Evolutionary conservation across 2,888 invertebrate genomes (phyloP), one percentile per base, ranked within the genome.

Genomic region (Yponomeuta malinellus): DNA sequence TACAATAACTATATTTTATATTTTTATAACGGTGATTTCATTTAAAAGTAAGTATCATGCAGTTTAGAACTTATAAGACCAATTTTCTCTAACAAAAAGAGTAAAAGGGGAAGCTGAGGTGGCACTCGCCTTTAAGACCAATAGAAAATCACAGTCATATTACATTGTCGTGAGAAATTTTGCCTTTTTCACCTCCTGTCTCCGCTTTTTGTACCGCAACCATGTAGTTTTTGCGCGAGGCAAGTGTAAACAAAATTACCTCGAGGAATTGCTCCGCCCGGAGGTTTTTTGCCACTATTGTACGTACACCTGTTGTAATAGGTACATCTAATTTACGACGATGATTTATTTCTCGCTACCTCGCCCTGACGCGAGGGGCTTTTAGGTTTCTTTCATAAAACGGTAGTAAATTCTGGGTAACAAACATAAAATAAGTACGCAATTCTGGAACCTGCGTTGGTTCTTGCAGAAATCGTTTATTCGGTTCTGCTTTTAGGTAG

Each of bases 201-300:
- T 15, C 52, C 15, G 12, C 12, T 12, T 59, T 12, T 59, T 59
- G 52, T 15, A 59, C 52, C 12, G 3, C 52, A 59, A 15, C 15
- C 52, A 12, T 59, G 52, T 59, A 59, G 52, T 59, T 59, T 59
- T 59, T 59, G 52, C 52, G 52, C 52, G 12, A 4, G 52, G 64
- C n/a, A 9, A 31, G 64, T 64, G 64, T 64, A 64, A 31, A 29
- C 31, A 64, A 23, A 64, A 31, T 64, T 64, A 64, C 64, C 64
- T 64, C 9, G 64, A 64, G 31, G 64, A 31, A 31, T 64, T 64
- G 29, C 64, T 64, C 10, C n/a, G 64, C 31, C 23, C 29, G 15
- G 52, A 15, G 15, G 52, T 12, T 59, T 59, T 59, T 59, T 59
- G 52, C 52, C 52, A 59, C 52, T 59, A 59, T 59, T 59, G 52